A percentile compares a stretch with the other conserved stretches of the same genome.
These are phyloP conservation scores for Butorides virescens DNA, from an alignment of 2,113 vertebrate species.

Conservation along the genomic window DNA sequence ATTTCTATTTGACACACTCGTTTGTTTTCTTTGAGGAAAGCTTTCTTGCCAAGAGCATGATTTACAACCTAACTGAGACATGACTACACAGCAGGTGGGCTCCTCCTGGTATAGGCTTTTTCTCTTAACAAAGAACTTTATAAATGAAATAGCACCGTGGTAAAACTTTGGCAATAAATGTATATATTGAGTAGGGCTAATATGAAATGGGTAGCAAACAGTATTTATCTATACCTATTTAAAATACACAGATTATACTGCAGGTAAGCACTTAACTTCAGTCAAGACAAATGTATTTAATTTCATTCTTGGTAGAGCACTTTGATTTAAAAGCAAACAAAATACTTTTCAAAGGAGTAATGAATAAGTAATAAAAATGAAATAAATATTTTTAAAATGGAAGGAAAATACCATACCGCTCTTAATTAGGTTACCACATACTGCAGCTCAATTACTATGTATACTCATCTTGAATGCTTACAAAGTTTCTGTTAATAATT, in stretches of 20 bases:
- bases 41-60: neutral
- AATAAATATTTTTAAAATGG: neutral
- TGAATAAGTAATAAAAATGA: neutral
- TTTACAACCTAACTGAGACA: neutral
- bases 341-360: neutral
- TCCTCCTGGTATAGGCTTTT: neutral
- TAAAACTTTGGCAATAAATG: neutral
- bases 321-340: neutral
- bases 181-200: neutral
- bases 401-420: neutral
- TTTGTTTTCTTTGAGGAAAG: conserved; percentile 4
- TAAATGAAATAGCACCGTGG: neutral
- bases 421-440: neutral
- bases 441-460: neutral
- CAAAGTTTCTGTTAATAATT: neutral
- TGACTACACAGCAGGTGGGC: neutral
- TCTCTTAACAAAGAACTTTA: neutral
- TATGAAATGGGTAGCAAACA: neutral
- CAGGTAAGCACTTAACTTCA: neutral
- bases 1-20: neutral
- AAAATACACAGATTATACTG: neutral
- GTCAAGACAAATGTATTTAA: neutral
- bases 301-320: neutral
- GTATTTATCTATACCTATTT: neutral
- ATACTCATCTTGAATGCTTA: neutral